phyloP scores from a whole-genome alignment of 2,797 vertebrate genomes.

The Euthynnus affinis region DNA sequence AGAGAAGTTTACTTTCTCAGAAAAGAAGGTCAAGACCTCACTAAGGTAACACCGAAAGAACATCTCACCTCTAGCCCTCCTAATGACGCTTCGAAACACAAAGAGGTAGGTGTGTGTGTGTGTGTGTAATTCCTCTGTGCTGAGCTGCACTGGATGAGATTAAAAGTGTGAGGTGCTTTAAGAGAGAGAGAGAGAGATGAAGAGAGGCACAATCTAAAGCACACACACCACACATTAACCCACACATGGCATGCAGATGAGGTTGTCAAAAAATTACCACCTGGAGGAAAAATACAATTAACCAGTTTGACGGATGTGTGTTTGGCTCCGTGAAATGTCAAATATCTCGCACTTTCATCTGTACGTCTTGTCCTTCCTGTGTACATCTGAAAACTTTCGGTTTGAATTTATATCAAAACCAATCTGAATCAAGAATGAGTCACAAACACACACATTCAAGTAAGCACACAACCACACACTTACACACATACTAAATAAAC shows the following conservation, averaged over 20 bases:
- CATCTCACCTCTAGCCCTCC: conserved; percentile 18
- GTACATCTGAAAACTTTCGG: conserved; percentile 11
- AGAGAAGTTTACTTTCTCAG: conserved; percentile 50
- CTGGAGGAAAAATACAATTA: conserved; percentile 11
- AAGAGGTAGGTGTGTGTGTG: background rate
- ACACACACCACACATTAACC: conserved; percentile 18
- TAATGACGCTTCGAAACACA: conserved; percentile 29
- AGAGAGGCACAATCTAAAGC: conserved; percentile 14
- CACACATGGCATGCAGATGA: conserved; percentile 34
- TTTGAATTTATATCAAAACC: conserved; percentile 36
- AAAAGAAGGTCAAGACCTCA: conserved; percentile 37
- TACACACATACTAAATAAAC: conserved; percentile 36
- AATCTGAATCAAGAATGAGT: conserved; percentile 40
- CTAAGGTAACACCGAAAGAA: conserved; percentile 31
- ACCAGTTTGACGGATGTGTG: background rate
- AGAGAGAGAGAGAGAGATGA: conserved; percentile 13
- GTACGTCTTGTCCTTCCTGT: conserved; percentile 25
- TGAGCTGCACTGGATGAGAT: conserved; percentile 14
- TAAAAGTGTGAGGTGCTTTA: conserved; percentile 23
- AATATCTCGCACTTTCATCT: conserved; percentile 8
- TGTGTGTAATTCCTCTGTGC: background rate
- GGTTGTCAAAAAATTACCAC: conserved; percentile 16
- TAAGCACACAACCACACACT: conserved; percentile 23
- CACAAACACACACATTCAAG: conserved; percentile 1
- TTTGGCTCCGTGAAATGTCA: conserved; percentile 13